Evolutionary conservation across 2,888 invertebrate genomes (phyloP).

Genomic region (Clanis bilineata): DNA sequence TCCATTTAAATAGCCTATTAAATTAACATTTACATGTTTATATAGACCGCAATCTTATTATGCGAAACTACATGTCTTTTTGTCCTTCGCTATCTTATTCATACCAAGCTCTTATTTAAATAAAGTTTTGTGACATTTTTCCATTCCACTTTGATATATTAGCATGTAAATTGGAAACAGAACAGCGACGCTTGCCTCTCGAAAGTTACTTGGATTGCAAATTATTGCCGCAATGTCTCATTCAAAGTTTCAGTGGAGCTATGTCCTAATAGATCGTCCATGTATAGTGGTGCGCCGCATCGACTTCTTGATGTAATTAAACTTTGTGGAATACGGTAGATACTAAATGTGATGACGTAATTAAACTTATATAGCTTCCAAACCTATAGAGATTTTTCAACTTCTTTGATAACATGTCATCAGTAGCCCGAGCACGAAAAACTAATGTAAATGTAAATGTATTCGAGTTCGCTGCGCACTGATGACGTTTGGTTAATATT

Average conservation of each 20-base stretch:
- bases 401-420: too few relatives aligned
- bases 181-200: not conserved
- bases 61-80: not conserved
- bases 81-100: not conserved
- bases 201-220: slow-evolving; percentile 8
- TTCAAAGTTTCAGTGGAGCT: not conserved
- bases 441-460: too few relatives aligned
- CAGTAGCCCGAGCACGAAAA: too few relatives aligned
- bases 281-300: not conserved
- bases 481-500: too few relatives aligned
- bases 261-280: not conserved
- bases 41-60: not conserved
- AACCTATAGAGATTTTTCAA: too few relatives aligned
- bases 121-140: not conserved
- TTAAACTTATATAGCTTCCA: too few relatives aligned
- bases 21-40: not conserved
- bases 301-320: not conserved
- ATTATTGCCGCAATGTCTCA: slow-evolving; percentile 8
- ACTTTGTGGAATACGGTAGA: not conserved
- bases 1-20: not conserved
- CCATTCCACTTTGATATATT: not conserved
- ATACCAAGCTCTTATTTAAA: not conserved
- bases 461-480: too few relatives aligned
- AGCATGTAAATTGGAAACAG: slow-evolving; percentile 8
- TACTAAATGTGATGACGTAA: too few relatives aligned